Evolutionary conservation across 1,140 invertebrate genomes (phyloP), one percentile per base, ranked within the genome.

Genomic region (Cyphomyrmex costatus): DNA sequence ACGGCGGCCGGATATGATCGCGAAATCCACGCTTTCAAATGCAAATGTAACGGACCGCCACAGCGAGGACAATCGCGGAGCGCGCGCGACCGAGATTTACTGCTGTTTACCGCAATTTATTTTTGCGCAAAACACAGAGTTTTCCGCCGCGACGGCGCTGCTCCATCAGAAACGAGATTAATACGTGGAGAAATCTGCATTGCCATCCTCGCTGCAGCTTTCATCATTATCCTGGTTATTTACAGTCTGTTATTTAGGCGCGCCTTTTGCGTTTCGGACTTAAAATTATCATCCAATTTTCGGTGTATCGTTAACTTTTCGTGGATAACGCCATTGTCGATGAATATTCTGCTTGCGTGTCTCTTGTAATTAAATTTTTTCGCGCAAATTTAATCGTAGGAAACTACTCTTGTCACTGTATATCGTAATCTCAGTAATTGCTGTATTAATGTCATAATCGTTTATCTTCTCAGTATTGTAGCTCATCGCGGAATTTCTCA

Each of bases 21-120:
- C 51, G 46, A 60, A 53, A 82, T 89, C 74, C 61, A 16, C 61
- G 83, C 88, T 89, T 89, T 89, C 88, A 74, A 76, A 89, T 89
- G 87, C 84, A 89, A 89, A 89, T 89, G 83, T 70, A 77, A 89
- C 82, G 78, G 58, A 71, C 61, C 74, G 46, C 33, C 16, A 6
- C 49, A 27, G 16, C 83, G 60, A 24, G 88, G 19, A 89, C 88
- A 89, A 89, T 89, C 74, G 88, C 60, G 53, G 36, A 8, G 56
- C 68, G 71, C 33, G 36, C 63, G 58, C 33, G 27, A 56, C 68
- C 68, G 68, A 83, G 68, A 89, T 89, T 89, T 89, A 89, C 84
- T 77, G 76, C 49, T 85, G 61, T 89, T 89, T 89, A 89, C 83
- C 83, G 63, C 85, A 86, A 89, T 89, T 89, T 89, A 89, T 85